Base-by-base conservation (phyloP, 1,140 invertebrate genomes). In the Macrobrachium nipponense region DNA sequence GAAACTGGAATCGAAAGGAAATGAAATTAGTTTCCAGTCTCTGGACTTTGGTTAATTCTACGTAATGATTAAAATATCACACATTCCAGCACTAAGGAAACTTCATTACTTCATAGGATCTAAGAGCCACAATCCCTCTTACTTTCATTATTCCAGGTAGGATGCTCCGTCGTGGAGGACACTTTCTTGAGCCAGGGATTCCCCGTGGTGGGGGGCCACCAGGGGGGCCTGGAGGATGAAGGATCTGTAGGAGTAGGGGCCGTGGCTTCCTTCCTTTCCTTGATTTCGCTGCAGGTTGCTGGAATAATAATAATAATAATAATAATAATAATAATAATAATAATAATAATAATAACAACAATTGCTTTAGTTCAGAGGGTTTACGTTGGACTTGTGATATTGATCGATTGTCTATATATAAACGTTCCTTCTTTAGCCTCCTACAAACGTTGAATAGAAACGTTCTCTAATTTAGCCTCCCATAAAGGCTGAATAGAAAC, bases 211-310 rank as follows among this genome's bases (percentile, higher is more conserved):
- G 60, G 72, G 17, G 87, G 87, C 75, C 87, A 83, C 75, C 75
- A 70, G 27, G 80, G 68, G 64, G 73, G 66, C 11, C 59, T 68
- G 68, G 76, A 60, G 85, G 85, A 75, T 18, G 78, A 51, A 12
- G 51, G 51, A 12, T 51, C 17, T 60, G 70, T 66, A 1, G 64
- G 61, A 2, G 44, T 66, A 12, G 81, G 68, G 6, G 72, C 62
- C 51, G 87, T 44, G 17, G 72, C 68, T 5, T 75, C 64, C n/a
- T 43, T 60, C 20, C 87, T 59, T 2, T 72, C 87, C 27, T 83
- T 61, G 14, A 87, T 58, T 11, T 87, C 87, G 20, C 87, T 87
- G 70, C 87, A 87, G 36, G 87, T 87, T 6, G 87, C 87, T 87
- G 76, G 14, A 15, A 23, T 27, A 44, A 5, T 36, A 23, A 43